phyloP scores from a whole-genome alignment of 2,113 vertebrate genomes.

The Tupaia tana region DNA sequence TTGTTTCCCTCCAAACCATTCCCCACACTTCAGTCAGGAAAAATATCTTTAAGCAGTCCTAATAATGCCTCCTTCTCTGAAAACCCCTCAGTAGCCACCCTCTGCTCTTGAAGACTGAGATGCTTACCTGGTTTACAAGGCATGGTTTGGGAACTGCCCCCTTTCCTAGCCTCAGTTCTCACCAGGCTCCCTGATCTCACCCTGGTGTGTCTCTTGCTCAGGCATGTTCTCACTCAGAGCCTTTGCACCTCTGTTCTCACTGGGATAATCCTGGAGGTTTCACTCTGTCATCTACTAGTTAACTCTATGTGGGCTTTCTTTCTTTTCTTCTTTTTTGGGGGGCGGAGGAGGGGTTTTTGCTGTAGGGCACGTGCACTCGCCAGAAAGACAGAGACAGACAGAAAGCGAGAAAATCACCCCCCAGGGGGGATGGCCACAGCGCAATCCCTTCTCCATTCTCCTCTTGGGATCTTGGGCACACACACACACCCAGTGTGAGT shows the following conservation, averaged over 20 bases:
- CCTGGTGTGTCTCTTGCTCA: background rate
- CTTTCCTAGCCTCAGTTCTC: background rate
- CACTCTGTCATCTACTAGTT: background rate
- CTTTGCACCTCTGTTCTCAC: background rate
- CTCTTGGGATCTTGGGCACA: too few relatives aligned
- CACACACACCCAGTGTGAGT: too few relatives aligned
- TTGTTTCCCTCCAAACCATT: background rate
- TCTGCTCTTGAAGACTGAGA: background rate
- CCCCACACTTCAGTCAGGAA: background rate
- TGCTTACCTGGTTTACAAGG: background rate
- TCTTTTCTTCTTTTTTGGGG: too few relatives aligned
- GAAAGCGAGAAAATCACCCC: too few relatives aligned
- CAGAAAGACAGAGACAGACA: too few relatives aligned
- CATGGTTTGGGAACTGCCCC: background rate
- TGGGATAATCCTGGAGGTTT: background rate
- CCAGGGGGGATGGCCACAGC: too few relatives aligned
- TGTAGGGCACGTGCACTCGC: too few relatives aligned
- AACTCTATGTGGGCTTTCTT: background rate
- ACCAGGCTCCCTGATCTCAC: background rate
- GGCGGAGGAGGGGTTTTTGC: too few relatives aligned
- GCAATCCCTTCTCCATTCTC: too few relatives aligned
- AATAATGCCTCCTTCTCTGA: background rate
- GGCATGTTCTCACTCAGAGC: background rate
- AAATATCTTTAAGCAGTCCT: background rate
- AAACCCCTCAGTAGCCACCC: background rate